Percentiles rank a stretch among this genome's conserved stretches.
phyloP scores from a whole-genome alignment of 2,888 invertebrate genomes.

The Timema podura region DNA sequence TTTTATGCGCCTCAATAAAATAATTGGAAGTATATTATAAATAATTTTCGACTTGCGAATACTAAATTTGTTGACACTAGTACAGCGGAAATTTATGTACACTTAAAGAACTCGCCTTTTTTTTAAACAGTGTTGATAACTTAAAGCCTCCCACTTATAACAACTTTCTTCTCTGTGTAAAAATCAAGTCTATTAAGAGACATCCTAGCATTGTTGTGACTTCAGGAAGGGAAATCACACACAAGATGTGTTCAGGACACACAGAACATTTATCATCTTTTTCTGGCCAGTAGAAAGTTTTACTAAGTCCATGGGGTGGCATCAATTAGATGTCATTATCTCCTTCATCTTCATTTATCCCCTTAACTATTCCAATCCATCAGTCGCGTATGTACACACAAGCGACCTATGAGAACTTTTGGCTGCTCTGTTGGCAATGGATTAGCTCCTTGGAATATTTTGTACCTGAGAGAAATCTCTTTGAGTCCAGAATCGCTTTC shows the following conservation, averaged over 20 bases:
- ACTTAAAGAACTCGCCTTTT: not conserved
- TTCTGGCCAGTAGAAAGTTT: constrained; percentile 9
- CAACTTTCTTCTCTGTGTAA: constrained; percentile 1
- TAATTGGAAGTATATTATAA: too few relatives aligned
- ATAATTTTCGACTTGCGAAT: too few relatives aligned
- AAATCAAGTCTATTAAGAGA: not conserved
- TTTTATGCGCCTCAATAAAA: too few relatives aligned
- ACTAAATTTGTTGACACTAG: not conserved
- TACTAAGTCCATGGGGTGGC: constrained; percentile 12
- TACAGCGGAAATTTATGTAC: not conserved
- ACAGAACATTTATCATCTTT: constrained; percentile 6
- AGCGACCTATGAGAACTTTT: constrained; percentile 12
- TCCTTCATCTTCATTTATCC: constrained; percentile 13
- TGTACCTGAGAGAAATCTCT: not conserved
- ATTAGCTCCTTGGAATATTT: not conserved
- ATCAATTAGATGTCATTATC: constrained; percentile 11
- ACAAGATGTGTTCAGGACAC: constrained; percentile 15
- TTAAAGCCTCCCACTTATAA: too few relatives aligned
- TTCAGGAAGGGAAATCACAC: constrained; percentile 10
- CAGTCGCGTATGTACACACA: not conserved
- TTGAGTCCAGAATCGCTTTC: constrained; percentile 11
- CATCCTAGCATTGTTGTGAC: constrained; percentile 11
- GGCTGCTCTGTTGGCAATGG: not conserved
- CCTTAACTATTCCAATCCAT: constrained; percentile 10
- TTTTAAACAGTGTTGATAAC: not conserved